phyloP scores from a whole-genome alignment of 2,113 vertebrate genomes.

The Crotalus tigris region DNA sequence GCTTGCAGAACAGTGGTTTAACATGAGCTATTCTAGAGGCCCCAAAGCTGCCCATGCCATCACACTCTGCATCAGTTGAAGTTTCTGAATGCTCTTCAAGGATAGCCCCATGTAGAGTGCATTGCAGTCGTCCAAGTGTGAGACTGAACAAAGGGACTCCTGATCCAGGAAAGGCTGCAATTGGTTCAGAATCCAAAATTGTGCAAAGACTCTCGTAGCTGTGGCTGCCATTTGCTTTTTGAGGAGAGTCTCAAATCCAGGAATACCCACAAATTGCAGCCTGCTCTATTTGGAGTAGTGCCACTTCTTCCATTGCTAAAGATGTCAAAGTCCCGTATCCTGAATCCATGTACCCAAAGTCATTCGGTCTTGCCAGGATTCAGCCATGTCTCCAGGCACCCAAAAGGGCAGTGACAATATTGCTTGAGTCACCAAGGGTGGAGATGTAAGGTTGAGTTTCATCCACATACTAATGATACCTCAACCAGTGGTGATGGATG shows the following conservation, averaged over 20 bases:
- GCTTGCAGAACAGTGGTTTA: too few species aligned
- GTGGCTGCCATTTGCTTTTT: neutral
- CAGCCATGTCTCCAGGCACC: neutral
- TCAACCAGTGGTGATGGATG: neutral
- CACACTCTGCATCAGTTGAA: too few species aligned
- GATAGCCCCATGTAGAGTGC: too few species aligned
- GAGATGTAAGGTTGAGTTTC: neutral
- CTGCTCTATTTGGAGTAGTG: neutral
- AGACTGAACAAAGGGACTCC: too few species aligned
- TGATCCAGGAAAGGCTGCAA: too few species aligned
- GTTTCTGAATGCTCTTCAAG: too few species aligned
- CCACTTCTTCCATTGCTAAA: neutral
- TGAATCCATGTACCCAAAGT: neutral
- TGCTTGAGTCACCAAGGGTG: neutral
- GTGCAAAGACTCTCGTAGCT: too few species aligned
- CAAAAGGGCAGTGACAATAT: neutral
- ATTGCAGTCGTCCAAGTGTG: too few species aligned
- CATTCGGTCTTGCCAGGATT: neutral
- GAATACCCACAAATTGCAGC: neutral
- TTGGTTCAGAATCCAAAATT: too few species aligned
- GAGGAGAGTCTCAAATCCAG: neutral
- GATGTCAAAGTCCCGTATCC: neutral
- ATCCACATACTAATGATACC: neutral
- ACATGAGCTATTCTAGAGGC: too few species aligned
- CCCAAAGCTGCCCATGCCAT: too few species aligned